Base-by-base conservation (phyloP, 2,888 invertebrate species). In the Callinectes sapidus region DNA sequence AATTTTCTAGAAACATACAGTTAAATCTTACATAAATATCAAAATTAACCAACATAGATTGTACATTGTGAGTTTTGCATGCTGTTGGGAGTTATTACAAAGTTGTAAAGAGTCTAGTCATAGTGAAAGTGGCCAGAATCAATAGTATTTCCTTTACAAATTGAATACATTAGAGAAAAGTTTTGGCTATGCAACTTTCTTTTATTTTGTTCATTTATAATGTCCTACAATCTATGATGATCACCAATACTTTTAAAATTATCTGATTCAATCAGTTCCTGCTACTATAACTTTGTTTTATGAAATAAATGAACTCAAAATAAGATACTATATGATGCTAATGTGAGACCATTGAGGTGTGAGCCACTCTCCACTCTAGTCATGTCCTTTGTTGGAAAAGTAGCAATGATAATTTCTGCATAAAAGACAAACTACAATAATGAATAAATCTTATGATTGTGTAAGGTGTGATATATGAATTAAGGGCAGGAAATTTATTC, bases 21-120 rank as follows among this genome's bases (percentile, higher is more conserved):
- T 48, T 48, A 48, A 71, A 28, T 71, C 28, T 23, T 23, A 71
- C 8, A 71, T 10, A 13, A 71, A 71, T n/a, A 35, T 81, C 35
- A 81, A 35, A 81, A 81, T 13, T 81, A n/a, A 35, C 32, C 35
- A 35, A 35, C 32, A 35, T 35, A 81, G 14, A 81, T 35, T 81
- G 0, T 35, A 81, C 81, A 35, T 18, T 81, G 32, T 18, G 81
- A 35, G 81, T 35, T 61, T 61, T 61, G 61, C 35, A 35, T 81
- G 1, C 1, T 32, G 32, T 81, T 81, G 35, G 35, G 81, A 32
- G 81, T 81, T 35, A 18, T 16, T 35, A 81, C n/a, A 16, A 81
- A 81, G 81, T 32, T 13, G n/a, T 81, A 81, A 81, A 35, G 13
- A 81, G 81, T 81, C 81, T 81, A 81, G 81, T 81, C 81, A 81